Conservation (phyloP, 2,797 vertebrate genomes). For the Holocentrus rufus region DNA sequence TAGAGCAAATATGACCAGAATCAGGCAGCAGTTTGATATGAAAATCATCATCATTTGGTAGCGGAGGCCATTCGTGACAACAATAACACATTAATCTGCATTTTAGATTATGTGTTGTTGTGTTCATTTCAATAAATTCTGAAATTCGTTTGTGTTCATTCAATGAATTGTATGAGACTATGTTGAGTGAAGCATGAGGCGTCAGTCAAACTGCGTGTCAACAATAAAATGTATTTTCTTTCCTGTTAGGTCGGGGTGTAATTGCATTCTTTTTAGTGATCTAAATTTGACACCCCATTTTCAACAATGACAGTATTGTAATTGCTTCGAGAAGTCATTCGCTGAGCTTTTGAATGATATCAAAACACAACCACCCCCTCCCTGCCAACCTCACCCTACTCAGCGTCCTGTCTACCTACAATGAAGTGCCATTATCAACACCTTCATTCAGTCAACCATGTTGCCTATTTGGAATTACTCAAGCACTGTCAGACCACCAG, state of each 20-base stretch:
- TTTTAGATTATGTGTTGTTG: not conserved
- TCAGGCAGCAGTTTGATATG: too few species aligned
- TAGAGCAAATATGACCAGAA: too few species aligned
- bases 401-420: constrained; percentile 67
- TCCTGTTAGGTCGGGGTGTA: constrained; percentile 71
- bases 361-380: constrained; percentile 64
- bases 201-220: constrained; percentile 62
- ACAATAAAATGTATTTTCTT: constrained; percentile 71
- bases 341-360: constrained; percentile 73
- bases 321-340: constrained; percentile 77
- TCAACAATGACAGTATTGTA: constrained; percentile 77
- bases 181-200: constrained; percentile 34
- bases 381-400: constrained; percentile 54
- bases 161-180: constrained; percentile 24
- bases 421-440: constrained; percentile 70
- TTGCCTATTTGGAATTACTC: constrained; percentile 68
- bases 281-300: constrained; percentile 78
- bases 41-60: not conserved
- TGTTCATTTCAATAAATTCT: too few species aligned
- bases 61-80: not conserved
- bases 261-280: constrained; percentile 77
- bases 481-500: constrained; percentile 58
- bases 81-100: not conserved
- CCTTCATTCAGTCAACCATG: constrained; percentile 71
- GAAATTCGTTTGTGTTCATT: constrained; percentile 17